Evolutionary conservation across 30 jellyfish, hydroid and myxozoan genomes (phyloP).

Genomic region (Aurelia coerulea): DNA sequence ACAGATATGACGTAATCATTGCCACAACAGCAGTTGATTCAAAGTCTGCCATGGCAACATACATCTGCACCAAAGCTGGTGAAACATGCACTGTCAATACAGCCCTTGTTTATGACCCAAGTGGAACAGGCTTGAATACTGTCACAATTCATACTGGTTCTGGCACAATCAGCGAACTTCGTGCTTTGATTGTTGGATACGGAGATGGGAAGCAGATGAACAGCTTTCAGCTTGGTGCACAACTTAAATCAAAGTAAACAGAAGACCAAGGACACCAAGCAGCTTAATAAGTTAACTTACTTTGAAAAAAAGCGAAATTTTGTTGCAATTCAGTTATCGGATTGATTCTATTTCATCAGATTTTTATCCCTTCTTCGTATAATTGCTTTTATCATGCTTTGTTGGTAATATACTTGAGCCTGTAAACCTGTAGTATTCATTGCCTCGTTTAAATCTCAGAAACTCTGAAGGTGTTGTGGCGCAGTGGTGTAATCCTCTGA

Average conservation of each 20-base stretch:
- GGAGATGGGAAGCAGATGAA: conserved; percentile 22
- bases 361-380: too few relatives aligned
- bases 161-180: conserved; percentile 23
- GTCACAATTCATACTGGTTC: conserved; percentile 24
- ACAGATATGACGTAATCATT: conserved; percentile 13
- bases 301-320: too few relatives aligned
- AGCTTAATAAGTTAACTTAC: too few relatives aligned
- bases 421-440: not conserved
- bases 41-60: conserved; percentile 35
- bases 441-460: too few relatives aligned
- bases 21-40: conserved; percentile 29
- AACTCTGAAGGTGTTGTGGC: too few relatives aligned
- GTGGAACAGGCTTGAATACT: conserved; percentile 24
- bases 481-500: too few relatives aligned
- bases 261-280: too few relatives aligned
- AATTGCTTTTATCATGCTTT: too few relatives aligned
- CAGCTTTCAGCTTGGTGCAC: conserved; percentile 23
- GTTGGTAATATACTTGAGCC: too few relatives aligned
- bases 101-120: conserved; percentile 31
- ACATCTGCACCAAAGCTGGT: not conserved
- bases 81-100: conserved; percentile 24
- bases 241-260: conserved; percentile 6
- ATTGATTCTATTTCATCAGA: too few relatives aligned
- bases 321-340: too few relatives aligned
- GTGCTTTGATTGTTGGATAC: conserved; percentile 15